These are phyloP conservation scores for Dorcus hopei DNA, from an alignment of 2,888 invertebrate genomes.

Conservation along the genomic window DNA sequence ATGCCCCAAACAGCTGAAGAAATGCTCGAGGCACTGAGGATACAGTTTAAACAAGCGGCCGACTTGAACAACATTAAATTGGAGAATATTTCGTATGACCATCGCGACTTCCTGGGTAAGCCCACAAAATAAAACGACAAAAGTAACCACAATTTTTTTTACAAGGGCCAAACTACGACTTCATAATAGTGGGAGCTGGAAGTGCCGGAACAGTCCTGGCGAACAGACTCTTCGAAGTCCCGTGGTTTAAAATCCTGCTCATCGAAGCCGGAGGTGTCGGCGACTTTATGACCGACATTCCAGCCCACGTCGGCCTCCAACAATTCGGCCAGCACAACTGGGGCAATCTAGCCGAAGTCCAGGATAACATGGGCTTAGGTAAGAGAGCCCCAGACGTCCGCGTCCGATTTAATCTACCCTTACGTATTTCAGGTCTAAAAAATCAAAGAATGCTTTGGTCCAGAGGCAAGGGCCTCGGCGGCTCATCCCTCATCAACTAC, in stretches of 20 bases:
- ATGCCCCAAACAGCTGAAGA: too few species aligned
- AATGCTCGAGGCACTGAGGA: too few species aligned
- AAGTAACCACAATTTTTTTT: constrained; percentile 32
- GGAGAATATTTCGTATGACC: too few species aligned
- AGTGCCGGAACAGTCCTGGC: constrained; percentile 69
- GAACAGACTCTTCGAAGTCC: constrained; percentile 63
- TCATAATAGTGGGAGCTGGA: constrained; percentile 66
- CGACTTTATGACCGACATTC: constrained; percentile 53
- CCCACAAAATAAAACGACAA: constrained; percentile 30
- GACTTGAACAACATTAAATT: too few species aligned
- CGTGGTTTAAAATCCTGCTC: constrained; percentile 59
- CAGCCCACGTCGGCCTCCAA: constrained; percentile 52
- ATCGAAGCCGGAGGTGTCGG: constrained; percentile 63
- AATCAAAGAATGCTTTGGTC: constrained; percentile 32
- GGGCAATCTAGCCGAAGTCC: constrained; percentile 58
- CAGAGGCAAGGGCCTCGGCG: constrained; percentile 19
- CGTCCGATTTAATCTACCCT: too few species aligned
- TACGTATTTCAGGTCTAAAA: constrained; percentile 37
- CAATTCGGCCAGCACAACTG: constrained; percentile 59
- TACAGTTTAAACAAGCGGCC: too few species aligned
- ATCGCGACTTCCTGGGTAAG: too few species aligned
- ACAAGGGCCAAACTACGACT: constrained; percentile 46
- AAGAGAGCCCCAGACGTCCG: constrained; percentile 2
- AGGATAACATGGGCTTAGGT: constrained; percentile 52
- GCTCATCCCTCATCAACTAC: constrained; percentile 14